Evolutionary conservation across 2,797 vertebrate species (phyloP), one percentile per base, ranked within the genome.

Genomic region (Cercopithecus neglectus): DNA sequence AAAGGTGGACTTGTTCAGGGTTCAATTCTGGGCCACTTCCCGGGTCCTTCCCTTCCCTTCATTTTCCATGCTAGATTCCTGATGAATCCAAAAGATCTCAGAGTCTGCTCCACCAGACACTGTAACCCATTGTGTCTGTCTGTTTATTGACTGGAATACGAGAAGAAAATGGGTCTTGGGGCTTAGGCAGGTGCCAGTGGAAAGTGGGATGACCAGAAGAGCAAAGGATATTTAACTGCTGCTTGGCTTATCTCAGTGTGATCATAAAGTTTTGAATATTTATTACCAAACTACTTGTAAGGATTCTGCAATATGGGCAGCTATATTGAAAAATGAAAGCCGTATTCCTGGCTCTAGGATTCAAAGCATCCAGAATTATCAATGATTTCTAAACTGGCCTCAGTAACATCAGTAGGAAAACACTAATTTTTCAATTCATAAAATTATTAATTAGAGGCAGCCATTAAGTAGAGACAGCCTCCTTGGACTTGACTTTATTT

Each of bases 361-460:
- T 48, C 80, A 94, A 81, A 88, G 13, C 28, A 59, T 36, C 64
- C 24, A 87, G 79, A 95, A 95, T 93, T 92, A 85, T 83, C 89
- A 81, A 79, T 36, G 76, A 81, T 91, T 92, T 92, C 64, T 94
- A 55, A 79, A 26, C 36, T 53, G 10, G 50, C 61, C 80, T 95
- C 30, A 30, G 28, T 55, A n/a, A 61, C 59, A 53, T 21, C 16
- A 53, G 61, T 33, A 59, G 96, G 75, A 96, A 96, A 95, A 90
- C 5, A 86, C 5, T 74, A 88, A 57, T n/a, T 64, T 92, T 93
- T 97, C 84, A 94, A 95, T 93, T 91, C 64, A 96, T 79, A 95
- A 82, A 87, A 81, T 59, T 84, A 93, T 90, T 84, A 86, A 91
- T 95, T 90, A 95, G 41, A 26, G 80, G 26, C 39, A 92, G 92